Base-by-base conservation (phyloP, 1,140 invertebrate genomes). In the Agrypnia vestita region DNA sequence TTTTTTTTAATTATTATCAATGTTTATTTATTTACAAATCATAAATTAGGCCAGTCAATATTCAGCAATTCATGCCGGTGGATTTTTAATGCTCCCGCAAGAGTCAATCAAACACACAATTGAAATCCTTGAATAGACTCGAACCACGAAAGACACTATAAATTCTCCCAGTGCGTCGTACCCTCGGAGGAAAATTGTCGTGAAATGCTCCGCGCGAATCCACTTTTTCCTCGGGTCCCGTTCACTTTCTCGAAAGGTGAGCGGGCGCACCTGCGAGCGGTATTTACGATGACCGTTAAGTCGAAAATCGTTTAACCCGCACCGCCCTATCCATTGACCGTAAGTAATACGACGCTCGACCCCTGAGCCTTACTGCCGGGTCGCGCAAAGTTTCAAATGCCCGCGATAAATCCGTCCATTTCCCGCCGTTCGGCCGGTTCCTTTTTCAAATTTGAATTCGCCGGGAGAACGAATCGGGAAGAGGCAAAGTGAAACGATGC, bases 221-320 rank as follows among this genome's bases (percentile, higher is more conserved):
- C 9, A 35, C 4, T 17, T 55, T 55, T 73, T 73, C 35, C 15
- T 73, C 12, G 13, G 49, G n/a, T 25, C 21, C 49, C 15, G 35
- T 73, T 73, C 46, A 44, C 43, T 21, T 71, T 71, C 46, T 6
- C 1, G 19, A 71, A 64, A 64, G 67, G 67, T 71, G 67, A 73
- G 51, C 49, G 19, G 17, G 47, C 73, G 17, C 73, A 76, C 73
- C 73, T 76, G 73, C 19, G 73, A 44, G 35, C 73, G 44, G n/a
- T 76, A 59, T 76, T 76, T 76, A 76, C 73, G 53, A 53, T 51
- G 46, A 35, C 73, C 73, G 73, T 61, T 53, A 76, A 53, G 73
- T 76, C 73, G 25, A 76, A 76, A 61, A 76, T 76, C 73, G 73
- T 76, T 76, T 76, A 76, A 61, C 73, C 56, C 56, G 73, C 13